These are phyloP conservation scores for Geococcyx californianus DNA, from an alignment of 2,113 vertebrate genomes.

Conservation along the genomic window DNA sequence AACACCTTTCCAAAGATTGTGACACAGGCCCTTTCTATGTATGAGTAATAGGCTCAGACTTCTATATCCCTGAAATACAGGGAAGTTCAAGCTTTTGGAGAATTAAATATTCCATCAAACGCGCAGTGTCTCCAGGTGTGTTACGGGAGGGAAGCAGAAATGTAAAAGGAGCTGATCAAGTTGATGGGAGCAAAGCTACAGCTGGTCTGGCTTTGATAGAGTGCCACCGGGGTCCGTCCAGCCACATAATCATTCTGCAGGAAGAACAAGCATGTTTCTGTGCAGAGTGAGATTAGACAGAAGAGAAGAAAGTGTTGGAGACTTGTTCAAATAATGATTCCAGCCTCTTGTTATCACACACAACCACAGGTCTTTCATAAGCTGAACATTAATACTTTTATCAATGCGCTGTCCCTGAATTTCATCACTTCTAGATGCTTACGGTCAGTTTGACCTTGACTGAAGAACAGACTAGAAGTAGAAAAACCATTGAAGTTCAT, in stretches of 20 bases:
- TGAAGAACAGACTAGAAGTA: background rate
- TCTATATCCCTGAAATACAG: background rate
- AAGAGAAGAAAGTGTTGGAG: background rate
- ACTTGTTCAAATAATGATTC: background rate
- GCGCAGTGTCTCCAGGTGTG: rapidly evolving
- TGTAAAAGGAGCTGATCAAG: background rate
- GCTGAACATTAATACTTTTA: background rate
- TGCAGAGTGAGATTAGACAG: background rate
- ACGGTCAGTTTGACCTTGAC: background rate
- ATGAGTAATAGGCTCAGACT: background rate
- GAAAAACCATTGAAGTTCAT: background rate
- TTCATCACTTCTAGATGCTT: background rate
- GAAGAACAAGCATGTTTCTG: background rate
- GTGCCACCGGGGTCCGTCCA: background rate
- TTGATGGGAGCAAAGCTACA: background rate
- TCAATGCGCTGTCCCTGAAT: background rate
- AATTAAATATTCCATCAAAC: background rate
- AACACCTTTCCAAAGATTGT: background rate
- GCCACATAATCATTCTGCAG: background rate
- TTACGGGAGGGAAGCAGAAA: background rate
- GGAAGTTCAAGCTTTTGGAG: background rate
- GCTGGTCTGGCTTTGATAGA: background rate
- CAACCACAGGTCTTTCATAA: background rate
- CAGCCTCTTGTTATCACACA: background rate
- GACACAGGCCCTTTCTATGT: rapidly evolving